Evolutionary conservation across 2,113 vertebrate species (phyloP).

Genomic region (Pedetes capensis): DNA sequence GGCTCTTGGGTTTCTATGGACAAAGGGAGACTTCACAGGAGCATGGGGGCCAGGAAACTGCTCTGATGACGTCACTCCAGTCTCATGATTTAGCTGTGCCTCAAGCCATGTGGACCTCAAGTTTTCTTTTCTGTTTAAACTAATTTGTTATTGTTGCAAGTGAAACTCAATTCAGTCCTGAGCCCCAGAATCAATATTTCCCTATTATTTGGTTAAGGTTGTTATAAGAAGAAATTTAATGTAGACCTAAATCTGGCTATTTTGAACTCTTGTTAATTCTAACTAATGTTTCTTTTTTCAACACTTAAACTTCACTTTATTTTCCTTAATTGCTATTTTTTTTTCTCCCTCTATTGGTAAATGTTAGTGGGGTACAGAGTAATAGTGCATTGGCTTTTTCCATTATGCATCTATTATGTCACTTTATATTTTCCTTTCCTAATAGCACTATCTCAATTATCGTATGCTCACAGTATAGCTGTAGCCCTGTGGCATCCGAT

Average conservation of each 20-base stretch:
- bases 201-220: background rate
- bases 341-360: background rate
- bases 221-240: background rate
- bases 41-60: background rate
- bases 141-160: background rate
- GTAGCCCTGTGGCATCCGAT: no score
- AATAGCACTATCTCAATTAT: no score
- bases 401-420: no score
- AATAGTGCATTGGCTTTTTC: no score
- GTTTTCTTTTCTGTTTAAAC: background rate
- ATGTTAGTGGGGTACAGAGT: no score
- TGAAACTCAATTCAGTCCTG: background rate
- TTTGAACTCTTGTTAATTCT: background rate
- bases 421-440: no score
- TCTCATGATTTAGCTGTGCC: background rate
- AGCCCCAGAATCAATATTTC: background rate
- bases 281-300: background rate
- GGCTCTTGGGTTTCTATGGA: background rate
- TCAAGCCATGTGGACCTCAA: background rate
- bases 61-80: background rate
- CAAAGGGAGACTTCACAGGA: background rate
- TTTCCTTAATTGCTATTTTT: background rate
- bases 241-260: background rate
- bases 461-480: no score
- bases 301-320: background rate